Conservation (phyloP, 2,888 invertebrate genomes). For the Neocrepidodera transversa region DNA sequence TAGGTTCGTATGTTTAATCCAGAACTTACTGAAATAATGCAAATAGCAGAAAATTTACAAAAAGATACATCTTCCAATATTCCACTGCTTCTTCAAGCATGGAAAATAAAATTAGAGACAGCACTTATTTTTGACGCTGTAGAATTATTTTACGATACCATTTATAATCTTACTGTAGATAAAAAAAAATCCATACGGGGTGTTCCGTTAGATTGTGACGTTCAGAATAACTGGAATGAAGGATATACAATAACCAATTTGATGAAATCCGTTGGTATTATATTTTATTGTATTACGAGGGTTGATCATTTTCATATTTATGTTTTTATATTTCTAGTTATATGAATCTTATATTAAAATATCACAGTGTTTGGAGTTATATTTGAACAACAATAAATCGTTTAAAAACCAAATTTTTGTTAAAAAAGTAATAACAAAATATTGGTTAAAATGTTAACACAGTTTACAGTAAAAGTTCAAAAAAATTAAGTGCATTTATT, state of each 20-base stretch:
- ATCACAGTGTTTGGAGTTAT: too few species aligned
- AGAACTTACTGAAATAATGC: conserved; percentile 60
- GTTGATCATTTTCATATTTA: too few species aligned
- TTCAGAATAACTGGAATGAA: conserved; percentile 73
- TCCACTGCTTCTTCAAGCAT: conserved; percentile 25
- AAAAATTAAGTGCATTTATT: too few species aligned
- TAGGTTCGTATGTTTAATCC: conserved; percentile 70
- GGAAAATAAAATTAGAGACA: conserved; percentile 69
- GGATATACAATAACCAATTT: conserved; percentile 86
- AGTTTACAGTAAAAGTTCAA: too few species aligned
- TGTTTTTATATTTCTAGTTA: too few species aligned
- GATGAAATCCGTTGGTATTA: conserved; percentile 73
- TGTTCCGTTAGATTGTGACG: conserved; percentile 63
- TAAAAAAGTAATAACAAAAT: too few species aligned
- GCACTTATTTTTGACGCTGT: conserved; percentile 88
- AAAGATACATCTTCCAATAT: conserved; percentile 16
- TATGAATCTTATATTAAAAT: too few species aligned
- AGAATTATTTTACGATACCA: conserved; percentile 78
- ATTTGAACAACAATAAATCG: too few species aligned
- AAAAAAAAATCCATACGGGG: conserved; percentile 34
- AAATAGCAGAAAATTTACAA: conserved; percentile 35
- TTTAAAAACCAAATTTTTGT: too few species aligned
- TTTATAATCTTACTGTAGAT: conserved; percentile 66
- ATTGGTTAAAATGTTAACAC: too few species aligned
- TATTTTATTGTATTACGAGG: too few species aligned